Evolutionary conservation across 2,888 invertebrate species (phyloP).

Genomic region (Mesorhabditis sp.): DNA sequence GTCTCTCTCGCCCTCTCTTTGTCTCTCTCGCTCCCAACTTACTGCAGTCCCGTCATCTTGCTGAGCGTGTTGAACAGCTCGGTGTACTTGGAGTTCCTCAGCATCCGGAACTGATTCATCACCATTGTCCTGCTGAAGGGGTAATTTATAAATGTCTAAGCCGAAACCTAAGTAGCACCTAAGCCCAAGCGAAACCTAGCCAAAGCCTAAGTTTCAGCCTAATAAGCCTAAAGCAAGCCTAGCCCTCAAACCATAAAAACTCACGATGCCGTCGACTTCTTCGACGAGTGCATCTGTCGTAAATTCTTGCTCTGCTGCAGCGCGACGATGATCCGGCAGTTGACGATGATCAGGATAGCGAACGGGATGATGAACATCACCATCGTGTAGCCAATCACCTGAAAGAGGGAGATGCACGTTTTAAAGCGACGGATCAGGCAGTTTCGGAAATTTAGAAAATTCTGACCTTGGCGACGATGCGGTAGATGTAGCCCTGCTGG

Average conservation of each 20-base stretch:
- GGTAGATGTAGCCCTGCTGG: constrained; percentile 26
- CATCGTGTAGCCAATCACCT: constrained; percentile 41
- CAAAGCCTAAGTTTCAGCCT: neutral
- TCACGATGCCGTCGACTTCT: constrained; percentile 36
- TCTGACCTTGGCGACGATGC: constrained; percentile 22
- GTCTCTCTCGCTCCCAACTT: constrained; percentile 24
- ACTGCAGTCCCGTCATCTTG: neutral
- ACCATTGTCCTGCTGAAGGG: constrained; percentile 6
- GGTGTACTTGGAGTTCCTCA: constrained; percentile 48
- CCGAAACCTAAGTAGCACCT: neutral
- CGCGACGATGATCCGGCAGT: constrained; percentile 50
- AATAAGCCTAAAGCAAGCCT: neutral
- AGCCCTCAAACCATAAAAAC: constrained; percentile 14
- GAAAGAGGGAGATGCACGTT: neutral
- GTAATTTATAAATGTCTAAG: neutral
- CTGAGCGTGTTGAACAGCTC: constrained; percentile 49
- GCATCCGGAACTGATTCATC: constrained; percentile 47
- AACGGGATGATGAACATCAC: constrained; percentile 56
- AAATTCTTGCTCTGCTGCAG: constrained; percentile 43
- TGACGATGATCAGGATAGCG: constrained; percentile 50
- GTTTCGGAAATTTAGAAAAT: neutral
- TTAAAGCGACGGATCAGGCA: neutral
- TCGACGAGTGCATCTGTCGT: constrained; percentile 36
- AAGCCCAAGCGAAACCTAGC: neutral
- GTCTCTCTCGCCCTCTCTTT: neutral